phyloP scores from a whole-genome alignment of 2,797 vertebrate genomes.

The Siniperca obscura region DNA sequence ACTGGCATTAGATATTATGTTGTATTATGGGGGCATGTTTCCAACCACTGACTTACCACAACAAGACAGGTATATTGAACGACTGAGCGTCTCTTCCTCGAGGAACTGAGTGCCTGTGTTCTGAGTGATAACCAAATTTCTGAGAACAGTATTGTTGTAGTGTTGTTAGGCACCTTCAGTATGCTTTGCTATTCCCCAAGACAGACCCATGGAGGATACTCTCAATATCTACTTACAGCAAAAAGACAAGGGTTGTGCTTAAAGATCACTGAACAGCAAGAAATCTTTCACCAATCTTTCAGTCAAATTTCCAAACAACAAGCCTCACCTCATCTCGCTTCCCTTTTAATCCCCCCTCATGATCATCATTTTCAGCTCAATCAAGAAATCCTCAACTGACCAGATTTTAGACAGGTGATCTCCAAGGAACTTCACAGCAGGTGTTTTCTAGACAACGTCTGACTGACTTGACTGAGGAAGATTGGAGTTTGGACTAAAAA shows the following conservation, averaged over 20 bases:
- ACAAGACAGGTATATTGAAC: constrained; percentile 11
- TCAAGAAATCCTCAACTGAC: constrained; percentile 67
- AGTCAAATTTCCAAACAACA: constrained; percentile 59
- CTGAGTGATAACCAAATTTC: constrained; percentile 59
- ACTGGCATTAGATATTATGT: constrained; percentile 8
- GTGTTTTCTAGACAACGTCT: constrained; percentile 82
- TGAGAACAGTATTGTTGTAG: constrained; percentile 37
- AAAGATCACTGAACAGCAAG: constrained; percentile 46
- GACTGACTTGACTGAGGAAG: constrained; percentile 80
- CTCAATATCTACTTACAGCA: constrained; percentile 31
- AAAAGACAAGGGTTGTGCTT: constrained; percentile 36
- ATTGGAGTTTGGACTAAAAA: constrained; percentile 84
- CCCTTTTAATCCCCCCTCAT: constrained; percentile 57
- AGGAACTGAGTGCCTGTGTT: constrained; percentile 29
- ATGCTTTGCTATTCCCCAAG: constrained; percentile 21
- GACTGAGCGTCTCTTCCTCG: constrained; percentile 11
- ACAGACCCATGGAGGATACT: constrained; percentile 29
- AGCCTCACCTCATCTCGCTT: constrained; percentile 50
- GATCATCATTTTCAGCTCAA: constrained; percentile 65
- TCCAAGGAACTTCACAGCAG: constrained; percentile 80
- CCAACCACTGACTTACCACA: constrained; percentile 4
- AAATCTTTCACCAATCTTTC: constrained; percentile 38
- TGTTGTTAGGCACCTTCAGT: constrained; percentile 36
- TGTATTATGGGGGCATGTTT: constrained; percentile 3
- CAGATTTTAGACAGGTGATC: constrained; percentile 77